phyloP scores from a whole-genome alignment of 2,797 vertebrate species.

The Crenichthys baileyi region DNA sequence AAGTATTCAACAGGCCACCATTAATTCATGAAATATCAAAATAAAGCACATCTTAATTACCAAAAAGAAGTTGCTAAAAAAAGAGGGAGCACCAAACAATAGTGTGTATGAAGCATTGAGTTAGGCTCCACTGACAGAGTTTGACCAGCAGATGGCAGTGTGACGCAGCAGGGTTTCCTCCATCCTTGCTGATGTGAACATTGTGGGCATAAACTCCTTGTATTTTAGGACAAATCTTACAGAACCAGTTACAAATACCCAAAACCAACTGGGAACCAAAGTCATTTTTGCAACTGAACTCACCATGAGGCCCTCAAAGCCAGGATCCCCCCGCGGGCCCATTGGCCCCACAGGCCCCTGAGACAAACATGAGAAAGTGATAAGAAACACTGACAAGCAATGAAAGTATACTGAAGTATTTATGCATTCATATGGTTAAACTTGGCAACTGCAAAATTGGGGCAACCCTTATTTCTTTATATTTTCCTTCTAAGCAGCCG shows the following conservation, averaged over 20 bases:
- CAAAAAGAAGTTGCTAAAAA: background rate
- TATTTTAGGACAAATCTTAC: background rate
- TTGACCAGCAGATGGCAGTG: conserved; percentile 52
- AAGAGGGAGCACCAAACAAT: background rate
- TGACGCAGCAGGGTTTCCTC: conserved; percentile 7
- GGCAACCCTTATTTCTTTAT: too few species aligned
- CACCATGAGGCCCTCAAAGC: conserved; percentile 86
- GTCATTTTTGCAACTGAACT: conserved; percentile 48
- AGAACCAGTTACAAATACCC: background rate
- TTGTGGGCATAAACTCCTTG: background rate
- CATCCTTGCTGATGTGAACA: background rate
- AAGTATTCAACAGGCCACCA: too few species aligned
- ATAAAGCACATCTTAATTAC: too few species aligned
- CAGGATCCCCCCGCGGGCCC: conserved; percentile 82
- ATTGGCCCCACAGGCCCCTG: conserved; percentile 80
- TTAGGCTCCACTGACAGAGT: background rate
- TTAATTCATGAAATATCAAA: background rate
- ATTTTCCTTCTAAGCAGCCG: too few species aligned
- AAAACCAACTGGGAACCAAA: background rate
- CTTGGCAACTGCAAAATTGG: background rate
- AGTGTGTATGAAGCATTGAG: background rate
- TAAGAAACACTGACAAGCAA: background rate
- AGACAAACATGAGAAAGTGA: background rate
- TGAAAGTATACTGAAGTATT: background rate
- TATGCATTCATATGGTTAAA: background rate